Evolutionary conservation across 2,113 vertebrate species (phyloP).

Genomic region (Hipposideros armiger): DNA sequence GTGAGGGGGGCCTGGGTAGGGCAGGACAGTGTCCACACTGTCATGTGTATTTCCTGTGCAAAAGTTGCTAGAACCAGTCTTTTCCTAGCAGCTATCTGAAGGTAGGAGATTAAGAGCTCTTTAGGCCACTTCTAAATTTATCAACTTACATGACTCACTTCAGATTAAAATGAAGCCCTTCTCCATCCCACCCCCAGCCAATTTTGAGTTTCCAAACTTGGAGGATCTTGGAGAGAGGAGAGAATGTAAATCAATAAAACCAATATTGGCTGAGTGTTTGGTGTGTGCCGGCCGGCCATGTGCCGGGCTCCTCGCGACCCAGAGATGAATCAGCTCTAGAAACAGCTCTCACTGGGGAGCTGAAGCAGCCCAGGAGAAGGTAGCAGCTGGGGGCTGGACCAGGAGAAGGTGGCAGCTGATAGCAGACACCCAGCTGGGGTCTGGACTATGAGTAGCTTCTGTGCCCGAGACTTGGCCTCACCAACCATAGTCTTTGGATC

Average conservation of each 20-base stretch:
- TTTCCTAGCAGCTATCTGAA: conserved; percentile 57
- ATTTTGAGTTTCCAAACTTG: conserved; percentile 51
- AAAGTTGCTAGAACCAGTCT: not conserved
- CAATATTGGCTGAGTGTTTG: not conserved
- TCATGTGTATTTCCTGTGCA: not conserved
- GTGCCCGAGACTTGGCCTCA: not conserved
- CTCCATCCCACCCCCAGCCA: conserved; percentile 47
- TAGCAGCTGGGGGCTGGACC: not conserved
- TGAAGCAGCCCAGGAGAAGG: not conserved
- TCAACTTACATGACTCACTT: conserved; percentile 72
- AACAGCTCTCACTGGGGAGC: not conserved
- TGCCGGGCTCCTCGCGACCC: not conserved
- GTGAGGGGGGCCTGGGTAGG: rapidly evolving
- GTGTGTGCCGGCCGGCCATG: rapidly evolving
- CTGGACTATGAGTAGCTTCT: not conserved
- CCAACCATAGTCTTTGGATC: not conserved
- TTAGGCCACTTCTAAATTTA: conserved; percentile 76
- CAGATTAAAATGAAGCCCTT: conserved; percentile 63
- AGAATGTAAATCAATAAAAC: conserved; percentile 61
- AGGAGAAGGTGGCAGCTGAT: not conserved
- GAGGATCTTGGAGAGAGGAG: conserved; percentile 43
- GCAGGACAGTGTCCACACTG: not conserved
- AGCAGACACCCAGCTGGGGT: not conserved
- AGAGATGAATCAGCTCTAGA: not conserved
- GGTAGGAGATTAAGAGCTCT: conserved; percentile 75